A percentile compares a stretch with the other conserved stretches of the same genome.
Evolutionary conservation across 2,113 vertebrate genomes (phyloP).

Genomic region (Girardinichthys multiradiatus): DNA sequence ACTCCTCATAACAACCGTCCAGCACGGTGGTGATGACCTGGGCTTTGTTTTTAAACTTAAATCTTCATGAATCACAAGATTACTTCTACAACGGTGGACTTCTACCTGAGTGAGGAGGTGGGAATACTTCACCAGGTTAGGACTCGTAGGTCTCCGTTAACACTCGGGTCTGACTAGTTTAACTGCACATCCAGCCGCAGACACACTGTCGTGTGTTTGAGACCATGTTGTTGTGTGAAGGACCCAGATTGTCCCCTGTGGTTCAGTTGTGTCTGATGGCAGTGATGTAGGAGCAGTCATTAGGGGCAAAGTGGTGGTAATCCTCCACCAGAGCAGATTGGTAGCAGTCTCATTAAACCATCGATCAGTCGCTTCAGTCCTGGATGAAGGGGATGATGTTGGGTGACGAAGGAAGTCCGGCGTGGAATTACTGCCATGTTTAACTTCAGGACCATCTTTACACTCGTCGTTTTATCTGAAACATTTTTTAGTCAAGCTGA

Average conservation of each 20-base stretch:
- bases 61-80: too few relatives aligned
- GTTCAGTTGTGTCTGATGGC: constrained; percentile 18
- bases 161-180: too few relatives aligned
- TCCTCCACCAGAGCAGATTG: constrained; percentile 46
- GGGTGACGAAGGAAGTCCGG: constrained; percentile 3
- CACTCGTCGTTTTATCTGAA: too few relatives aligned
- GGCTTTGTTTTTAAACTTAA: too few relatives aligned
- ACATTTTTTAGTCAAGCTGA: too few relatives aligned
- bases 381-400: not conserved
- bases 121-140: too few relatives aligned
- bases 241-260: not conserved
- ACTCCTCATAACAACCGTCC: too few relatives aligned
- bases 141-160: too few relatives aligned
- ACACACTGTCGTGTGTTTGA: not conserved
- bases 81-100: too few relatives aligned
- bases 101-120: too few relatives aligned
- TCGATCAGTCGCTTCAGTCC: constrained; percentile 41
- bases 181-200: not conserved
- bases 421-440: not conserved
- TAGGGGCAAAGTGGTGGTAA: constrained; percentile 62
- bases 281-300: constrained; percentile 65
- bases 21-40: too few relatives aligned
- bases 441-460: too few relatives aligned
- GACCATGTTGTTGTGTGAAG: not conserved
- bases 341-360: constrained; percentile 69